Percentiles rank a stretch among this genome's conserved stretches.
phyloP scores from a whole-genome alignment of 2,113 vertebrate species.

The Gallinago paraguaiae region DNA sequence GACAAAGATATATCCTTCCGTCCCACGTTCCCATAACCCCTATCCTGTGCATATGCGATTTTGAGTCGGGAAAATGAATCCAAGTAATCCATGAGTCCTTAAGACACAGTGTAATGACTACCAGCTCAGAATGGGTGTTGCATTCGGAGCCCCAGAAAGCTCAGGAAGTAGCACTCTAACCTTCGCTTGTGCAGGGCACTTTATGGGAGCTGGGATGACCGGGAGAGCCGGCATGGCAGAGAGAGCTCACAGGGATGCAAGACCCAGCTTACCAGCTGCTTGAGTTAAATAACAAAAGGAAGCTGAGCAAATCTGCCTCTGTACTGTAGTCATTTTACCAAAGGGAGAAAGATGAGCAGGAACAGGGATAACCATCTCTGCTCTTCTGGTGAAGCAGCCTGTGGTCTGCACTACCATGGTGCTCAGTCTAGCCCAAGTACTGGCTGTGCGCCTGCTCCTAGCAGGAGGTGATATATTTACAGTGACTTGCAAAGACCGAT shows the following conservation, averaged over 20 bases:
- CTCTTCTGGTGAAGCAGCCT: background rate
- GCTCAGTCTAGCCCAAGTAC: background rate
- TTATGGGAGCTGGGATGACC: background rate
- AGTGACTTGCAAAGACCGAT: background rate
- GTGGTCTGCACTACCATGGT: background rate
- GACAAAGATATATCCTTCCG: background rate
- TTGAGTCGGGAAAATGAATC: background rate
- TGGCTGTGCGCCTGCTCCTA: background rate
- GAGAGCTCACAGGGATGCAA: background rate
- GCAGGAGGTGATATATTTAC: background rate
- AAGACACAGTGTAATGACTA: background rate
- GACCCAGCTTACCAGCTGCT: accelerated
- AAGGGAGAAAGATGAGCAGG: background rate
- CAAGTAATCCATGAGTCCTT: background rate
- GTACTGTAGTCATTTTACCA: background rate
- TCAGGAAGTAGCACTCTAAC: background rate
- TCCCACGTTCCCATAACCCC: background rate
- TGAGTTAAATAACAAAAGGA: background rate
- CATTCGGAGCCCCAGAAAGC: background rate
- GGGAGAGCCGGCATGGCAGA: background rate
- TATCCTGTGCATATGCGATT: background rate
- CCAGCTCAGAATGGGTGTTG: background rate
- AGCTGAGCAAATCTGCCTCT: background rate
- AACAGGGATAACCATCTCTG: accelerated
- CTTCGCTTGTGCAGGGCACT: accelerated